Percentiles rank a stretch among this genome's conserved stretches.
phyloP scores from a whole-genome alignment of 2,888 invertebrate species.

The Tortricodes alternella region DNA sequence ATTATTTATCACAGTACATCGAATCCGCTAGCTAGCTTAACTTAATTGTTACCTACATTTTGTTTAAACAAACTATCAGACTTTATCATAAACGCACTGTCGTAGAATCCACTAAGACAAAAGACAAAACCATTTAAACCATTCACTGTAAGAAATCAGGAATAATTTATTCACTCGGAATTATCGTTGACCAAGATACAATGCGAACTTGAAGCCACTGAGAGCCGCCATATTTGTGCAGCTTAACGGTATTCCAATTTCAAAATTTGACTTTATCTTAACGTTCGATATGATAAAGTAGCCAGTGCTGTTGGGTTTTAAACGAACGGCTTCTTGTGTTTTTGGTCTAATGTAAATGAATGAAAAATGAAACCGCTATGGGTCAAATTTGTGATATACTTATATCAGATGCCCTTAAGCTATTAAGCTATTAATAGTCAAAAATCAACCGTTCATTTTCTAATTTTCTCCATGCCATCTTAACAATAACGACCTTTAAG shows the following conservation, averaged over 20 bases:
- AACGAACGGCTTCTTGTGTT: no score
- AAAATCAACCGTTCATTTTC: neutral
- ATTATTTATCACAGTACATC: no score
- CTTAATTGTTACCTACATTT: no score
- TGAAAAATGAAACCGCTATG: no score
- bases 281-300: slow-evolving; percentile 14
- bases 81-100: no score
- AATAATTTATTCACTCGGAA: slow-evolving; percentile 17
- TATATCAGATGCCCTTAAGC: no score
- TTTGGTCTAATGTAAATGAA: no score
- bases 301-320: slow-evolving; percentile 7
- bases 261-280: slow-evolving; percentile 19
- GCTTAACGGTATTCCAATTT: slow-evolving; percentile 26
- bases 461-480: neutral
- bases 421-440: no score
- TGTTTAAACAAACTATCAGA: no score
- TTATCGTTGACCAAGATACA: slow-evolving; percentile 15
- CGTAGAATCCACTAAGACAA: no score
- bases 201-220: slow-evolving; percentile 11
- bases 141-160: slow-evolving; percentile 4
- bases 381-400: no score
- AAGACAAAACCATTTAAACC: neutral
- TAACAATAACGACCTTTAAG: slow-evolving; percentile 19
- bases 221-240: slow-evolving; percentile 21
- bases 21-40: no score